A percentile compares a stretch with the other conserved stretches of the same genome.
These are phyloP conservation scores for Oasisia sp. DNA, from an alignment of 2,888 invertebrate species.

Conservation along the genomic window DNA sequence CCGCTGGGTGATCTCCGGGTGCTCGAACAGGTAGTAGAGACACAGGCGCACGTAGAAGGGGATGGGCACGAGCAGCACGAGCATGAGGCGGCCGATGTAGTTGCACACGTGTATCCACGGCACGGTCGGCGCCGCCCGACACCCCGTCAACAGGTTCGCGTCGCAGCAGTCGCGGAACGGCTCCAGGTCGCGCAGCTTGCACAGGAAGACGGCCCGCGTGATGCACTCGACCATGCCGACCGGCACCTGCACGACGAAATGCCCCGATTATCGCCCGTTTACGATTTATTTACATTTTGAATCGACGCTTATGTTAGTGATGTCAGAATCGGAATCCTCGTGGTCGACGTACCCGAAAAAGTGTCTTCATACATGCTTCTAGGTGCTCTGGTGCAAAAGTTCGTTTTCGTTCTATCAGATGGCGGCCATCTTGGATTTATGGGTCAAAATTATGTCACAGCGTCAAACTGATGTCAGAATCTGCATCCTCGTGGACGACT, in stretches of 20 bases:
- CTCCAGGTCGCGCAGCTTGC: conserved; percentile 38
- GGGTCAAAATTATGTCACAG: no score
- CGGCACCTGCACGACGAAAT: conserved; percentile 30
- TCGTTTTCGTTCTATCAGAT: no score
- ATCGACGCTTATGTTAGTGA: no score
- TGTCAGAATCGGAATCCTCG: no score
- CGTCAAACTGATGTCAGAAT: no score
- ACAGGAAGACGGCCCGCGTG: conserved; percentile 37
- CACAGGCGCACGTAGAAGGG: conserved; percentile 57
- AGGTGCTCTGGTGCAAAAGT: no score
- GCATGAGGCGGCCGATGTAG: conserved; percentile 48
- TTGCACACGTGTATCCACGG: conserved; percentile 39
- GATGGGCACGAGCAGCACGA: conserved; percentile 53
- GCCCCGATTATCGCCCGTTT: no score
- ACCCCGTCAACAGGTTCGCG: conserved; percentile 46
- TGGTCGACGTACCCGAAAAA: no score
- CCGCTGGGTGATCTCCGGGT: conserved; percentile 49
- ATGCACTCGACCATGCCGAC: conserved; percentile 38
- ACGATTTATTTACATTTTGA: no score
- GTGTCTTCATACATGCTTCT: no score
- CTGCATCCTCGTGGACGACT: no score
- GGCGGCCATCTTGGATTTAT: no score
- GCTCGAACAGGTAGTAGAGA: conserved; percentile 58
- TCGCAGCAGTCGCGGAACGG: conserved; percentile 41
- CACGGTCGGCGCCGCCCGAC: neutral